Percentiles rank a stretch among this genome's conserved stretches.
Evolutionary conservation across 2,797 vertebrate genomes (phyloP).

Genomic region (Miichthys miiuy): DNA sequence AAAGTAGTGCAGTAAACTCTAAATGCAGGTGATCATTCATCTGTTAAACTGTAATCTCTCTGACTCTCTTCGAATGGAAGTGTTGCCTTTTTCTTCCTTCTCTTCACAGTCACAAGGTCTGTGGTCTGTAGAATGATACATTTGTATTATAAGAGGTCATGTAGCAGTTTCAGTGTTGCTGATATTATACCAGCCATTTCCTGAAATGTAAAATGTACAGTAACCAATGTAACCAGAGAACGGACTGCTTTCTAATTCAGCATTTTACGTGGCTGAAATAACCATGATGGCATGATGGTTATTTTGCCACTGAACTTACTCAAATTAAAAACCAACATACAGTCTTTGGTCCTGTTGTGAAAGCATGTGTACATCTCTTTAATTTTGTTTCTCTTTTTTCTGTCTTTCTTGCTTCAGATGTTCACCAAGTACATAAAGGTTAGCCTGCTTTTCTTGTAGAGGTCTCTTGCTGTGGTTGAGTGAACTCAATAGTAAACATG

Average conservation of each 20-base stretch:
- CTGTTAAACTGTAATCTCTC: not conserved
- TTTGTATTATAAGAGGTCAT: not conserved
- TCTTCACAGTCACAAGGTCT: not conserved
- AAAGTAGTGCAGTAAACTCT: not conserved
- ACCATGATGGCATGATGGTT: not conserved
- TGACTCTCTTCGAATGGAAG: slow-evolving; percentile 20
- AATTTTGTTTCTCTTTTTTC: slow-evolving; percentile 60
- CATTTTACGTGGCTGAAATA: not conserved
- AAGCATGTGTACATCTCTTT: slow-evolving; percentile 61
- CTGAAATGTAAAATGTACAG: not conserved
- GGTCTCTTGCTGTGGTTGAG: slow-evolving; percentile 48
- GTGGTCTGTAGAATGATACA: not conserved
- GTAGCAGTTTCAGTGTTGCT: not conserved
- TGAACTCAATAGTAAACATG: slow-evolving; percentile 42
- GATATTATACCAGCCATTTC: not conserved
- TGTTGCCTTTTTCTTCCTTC: not conserved
- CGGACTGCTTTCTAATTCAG: slow-evolving; percentile 1
- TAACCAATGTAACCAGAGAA: not conserved
- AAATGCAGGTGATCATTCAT: not conserved
- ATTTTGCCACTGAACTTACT: slow-evolving; percentile 4
- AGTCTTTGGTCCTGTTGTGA: slow-evolving; percentile 45
- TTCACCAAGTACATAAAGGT: slow-evolving; percentile 99
- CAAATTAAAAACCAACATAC: slow-evolving; percentile 13
- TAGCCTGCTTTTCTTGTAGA: slow-evolving; percentile 87
- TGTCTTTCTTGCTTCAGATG: slow-evolving; percentile 92